phyloP scores from a whole-genome alignment of 2,113 vertebrate species.

The Puffinus mauretanicus region DNA sequence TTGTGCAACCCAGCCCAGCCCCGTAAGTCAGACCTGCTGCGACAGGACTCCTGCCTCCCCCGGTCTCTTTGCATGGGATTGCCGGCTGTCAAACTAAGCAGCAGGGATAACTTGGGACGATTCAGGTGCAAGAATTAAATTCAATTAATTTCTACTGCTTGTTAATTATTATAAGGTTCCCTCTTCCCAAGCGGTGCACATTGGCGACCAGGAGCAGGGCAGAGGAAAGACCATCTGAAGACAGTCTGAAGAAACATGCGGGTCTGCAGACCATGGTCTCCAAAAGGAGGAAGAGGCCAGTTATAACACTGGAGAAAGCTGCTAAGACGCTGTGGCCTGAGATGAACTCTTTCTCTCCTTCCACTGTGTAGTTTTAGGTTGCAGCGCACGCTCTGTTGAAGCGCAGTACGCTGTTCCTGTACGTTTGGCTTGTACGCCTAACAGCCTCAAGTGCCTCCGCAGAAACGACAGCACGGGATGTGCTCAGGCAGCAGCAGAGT shows the following conservation, averaged over 20 bases:
- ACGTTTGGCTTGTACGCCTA: background rate
- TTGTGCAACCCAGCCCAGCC: background rate
- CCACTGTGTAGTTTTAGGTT: background rate
- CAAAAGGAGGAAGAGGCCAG: background rate
- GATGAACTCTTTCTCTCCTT: background rate
- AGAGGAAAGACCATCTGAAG: background rate
- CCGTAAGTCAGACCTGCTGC: background rate
- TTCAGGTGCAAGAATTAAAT: background rate
- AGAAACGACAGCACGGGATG: background rate
- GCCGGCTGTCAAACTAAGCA: background rate
- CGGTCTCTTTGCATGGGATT: background rate
- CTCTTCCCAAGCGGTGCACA: background rate
- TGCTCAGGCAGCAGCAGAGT: background rate
- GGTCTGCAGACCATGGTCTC: background rate
- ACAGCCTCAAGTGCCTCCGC: background rate
- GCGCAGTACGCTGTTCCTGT: background rate
- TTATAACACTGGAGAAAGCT: background rate
- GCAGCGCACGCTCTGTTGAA: background rate
- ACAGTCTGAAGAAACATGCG: background rate
- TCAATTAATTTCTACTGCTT: background rate
- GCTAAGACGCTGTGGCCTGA: background rate
- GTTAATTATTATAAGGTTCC: background rate
- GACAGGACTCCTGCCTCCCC: background rate
- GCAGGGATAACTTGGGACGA: background rate
- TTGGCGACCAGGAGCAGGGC: background rate